phyloP scores from a whole-genome alignment of 2,113 vertebrate genomes.

The Chrysochloris asiatica region DNA sequence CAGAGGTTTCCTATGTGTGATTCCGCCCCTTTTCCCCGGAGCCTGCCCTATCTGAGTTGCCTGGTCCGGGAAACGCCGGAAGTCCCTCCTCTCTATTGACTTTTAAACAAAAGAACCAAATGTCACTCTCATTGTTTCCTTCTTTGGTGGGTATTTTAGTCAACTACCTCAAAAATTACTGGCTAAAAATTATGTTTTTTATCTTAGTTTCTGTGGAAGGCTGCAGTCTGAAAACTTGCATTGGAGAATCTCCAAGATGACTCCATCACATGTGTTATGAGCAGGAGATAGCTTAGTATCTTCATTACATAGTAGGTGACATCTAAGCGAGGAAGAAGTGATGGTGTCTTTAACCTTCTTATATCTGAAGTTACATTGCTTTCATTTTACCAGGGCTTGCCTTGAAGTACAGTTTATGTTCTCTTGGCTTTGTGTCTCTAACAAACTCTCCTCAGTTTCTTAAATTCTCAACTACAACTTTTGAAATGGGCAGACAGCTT shows the following conservation, averaged over 20 bases:
- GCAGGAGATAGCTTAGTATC: not conserved
- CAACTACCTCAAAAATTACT: too few relatives aligned
- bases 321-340: not conserved
- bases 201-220: too few relatives aligned
- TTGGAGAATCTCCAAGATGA: not conserved
- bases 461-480: not conserved
- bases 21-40: too few relatives aligned
- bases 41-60: too few relatives aligned
- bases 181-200: too few relatives aligned
- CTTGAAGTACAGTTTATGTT: slow-evolving; percentile 21
- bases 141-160: too few relatives aligned
- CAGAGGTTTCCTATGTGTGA: too few relatives aligned
- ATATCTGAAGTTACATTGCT: not conserved
- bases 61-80: too few relatives aligned
- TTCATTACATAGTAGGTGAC: not conserved
- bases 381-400: not conserved
- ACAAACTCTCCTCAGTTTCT: not conserved
- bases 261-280: not conserved
- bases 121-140: too few relatives aligned
- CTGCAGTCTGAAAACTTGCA: too few relatives aligned
- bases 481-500: not conserved
- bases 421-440: not conserved
- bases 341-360: not conserved
- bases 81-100: too few relatives aligned
- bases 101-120: too few relatives aligned